Conservation (phyloP, 2,113 vertebrate species). For the Pavo muticus region DNA sequence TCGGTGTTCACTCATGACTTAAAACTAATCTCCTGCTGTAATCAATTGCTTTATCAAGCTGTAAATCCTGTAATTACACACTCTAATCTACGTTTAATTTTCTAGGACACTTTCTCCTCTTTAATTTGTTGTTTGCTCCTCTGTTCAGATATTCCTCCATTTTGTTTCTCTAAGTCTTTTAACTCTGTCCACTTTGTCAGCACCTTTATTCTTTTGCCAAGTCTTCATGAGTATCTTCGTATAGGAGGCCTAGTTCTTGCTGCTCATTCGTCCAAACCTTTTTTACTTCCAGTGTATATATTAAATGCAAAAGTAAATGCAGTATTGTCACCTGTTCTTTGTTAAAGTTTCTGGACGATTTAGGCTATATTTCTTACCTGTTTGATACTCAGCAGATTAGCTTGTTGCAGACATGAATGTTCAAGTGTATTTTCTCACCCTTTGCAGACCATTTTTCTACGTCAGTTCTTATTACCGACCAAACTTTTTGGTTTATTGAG, state of each 20-base stretch:
- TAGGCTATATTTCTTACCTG: not conserved
- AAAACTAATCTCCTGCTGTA: conserved; percentile 34
- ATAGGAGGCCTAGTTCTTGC: not conserved
- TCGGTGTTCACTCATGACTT: not conserved
- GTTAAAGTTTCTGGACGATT: not conserved
- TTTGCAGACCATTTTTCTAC: not conserved
- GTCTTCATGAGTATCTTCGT: not conserved
- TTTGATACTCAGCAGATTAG: not conserved
- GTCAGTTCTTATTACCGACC: not conserved
- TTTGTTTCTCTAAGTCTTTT: not conserved
- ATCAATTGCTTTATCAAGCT: conserved; percentile 38
- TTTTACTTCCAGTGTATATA: not conserved
- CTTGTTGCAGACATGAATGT: not conserved
- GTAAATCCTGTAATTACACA: conserved; percentile 36
- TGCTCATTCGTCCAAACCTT: not conserved
- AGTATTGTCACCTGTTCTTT: not conserved
- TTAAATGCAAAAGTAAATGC: not conserved
- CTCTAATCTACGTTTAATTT: conserved; percentile 4
- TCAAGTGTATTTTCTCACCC: not conserved
- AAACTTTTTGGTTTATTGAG: not conserved
- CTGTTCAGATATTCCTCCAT: not conserved
- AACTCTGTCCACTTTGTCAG: not conserved
- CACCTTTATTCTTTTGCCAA: not conserved
- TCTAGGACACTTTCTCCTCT: not conserved
- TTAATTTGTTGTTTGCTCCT: not conserved